phyloP scores from a whole-genome alignment of 2,797 vertebrate species.

The Cirrhinus molitorella region DNA sequence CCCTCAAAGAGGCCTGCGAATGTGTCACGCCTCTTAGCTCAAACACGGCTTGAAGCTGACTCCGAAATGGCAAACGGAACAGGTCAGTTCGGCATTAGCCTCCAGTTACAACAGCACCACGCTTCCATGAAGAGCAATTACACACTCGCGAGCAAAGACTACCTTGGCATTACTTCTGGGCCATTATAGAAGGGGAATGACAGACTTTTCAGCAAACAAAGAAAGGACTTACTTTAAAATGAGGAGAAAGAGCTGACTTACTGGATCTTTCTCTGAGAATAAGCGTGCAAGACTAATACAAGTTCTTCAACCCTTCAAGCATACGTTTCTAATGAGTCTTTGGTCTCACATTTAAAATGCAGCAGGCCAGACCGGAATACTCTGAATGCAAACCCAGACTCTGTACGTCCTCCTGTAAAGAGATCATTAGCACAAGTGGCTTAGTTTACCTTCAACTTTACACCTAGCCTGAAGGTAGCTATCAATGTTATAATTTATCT shows the following conservation, averaged over 20 bases:
- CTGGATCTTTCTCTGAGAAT: conserved; percentile 21
- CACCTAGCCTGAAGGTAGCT: conserved; percentile 52
- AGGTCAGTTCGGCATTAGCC: conserved; percentile 71
- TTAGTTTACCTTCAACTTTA: conserved; percentile 63
- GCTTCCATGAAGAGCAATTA: conserved; percentile 71
- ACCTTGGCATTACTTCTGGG: conserved; percentile 36
- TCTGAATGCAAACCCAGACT: conserved; percentile 33
- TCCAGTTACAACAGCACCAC: conserved; percentile 59
- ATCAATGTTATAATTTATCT: not conserved
- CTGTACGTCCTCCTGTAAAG: conserved; percentile 58
- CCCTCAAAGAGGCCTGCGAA: conserved; percentile 32
- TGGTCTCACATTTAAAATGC: not conserved
- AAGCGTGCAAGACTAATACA: not conserved
- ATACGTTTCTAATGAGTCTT: not conserved
- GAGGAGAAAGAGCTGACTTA: conserved; percentile 17
- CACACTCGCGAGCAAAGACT: conserved; percentile 50
- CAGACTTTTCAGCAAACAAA: conserved; percentile 19
- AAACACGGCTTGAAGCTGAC: conserved; percentile 32
- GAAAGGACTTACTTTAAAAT: conserved; percentile 3
- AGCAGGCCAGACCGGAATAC: not conserved
- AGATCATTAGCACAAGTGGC: conserved; percentile 62
- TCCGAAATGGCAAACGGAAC: conserved; percentile 60
- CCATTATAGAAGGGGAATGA: conserved; percentile 24
- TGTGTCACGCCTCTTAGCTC: conserved; percentile 41
- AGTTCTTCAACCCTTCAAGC: conserved; percentile 14